Evolutionary conservation across 2,888 invertebrate genomes (phyloP), one percentile per base, ranked within the genome.

Genomic region (Brenthis hecate): DNA sequence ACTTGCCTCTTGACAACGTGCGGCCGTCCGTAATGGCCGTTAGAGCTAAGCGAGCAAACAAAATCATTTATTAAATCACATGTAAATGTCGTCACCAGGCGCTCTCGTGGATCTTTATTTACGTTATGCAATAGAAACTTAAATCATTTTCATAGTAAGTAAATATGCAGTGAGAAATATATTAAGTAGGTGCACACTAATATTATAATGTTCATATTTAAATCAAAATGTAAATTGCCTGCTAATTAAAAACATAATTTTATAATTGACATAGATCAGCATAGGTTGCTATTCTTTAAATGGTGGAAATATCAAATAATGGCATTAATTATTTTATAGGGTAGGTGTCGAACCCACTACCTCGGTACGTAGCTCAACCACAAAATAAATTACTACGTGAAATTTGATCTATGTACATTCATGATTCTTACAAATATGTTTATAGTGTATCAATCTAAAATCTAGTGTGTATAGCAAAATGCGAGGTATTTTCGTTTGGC

Each of bases 1-100:
- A 93, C 93, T 92, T 93, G 93, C 93, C 93, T 93, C 93, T 93
- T 93, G 87, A 93, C 87, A 86, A 92, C 88, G 86, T 92, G 85
- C 83, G 92, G 89, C 88, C 93, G 90, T 86, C 87, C 93, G 87
- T 93, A 93, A 92, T 91, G 85, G 88, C 93, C 93, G 91, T 93
- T 93, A 89, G 88, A 83, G 91, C 93, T 93, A 89, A 80, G 81
- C 87, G 83, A 88, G 85, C 87, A 92, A 82, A 92, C 81, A 92
- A 91, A 91, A 81, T 85, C 77, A 60, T 80, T 77, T 85, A 75
- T 79, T 77, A 77, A 73, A 74, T 75, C 56, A 74, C 72, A 71
- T 57, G 60, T 68, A 56, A 50, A n/a, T 60, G 50, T 32, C 11
- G 36, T 50, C 50, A 50, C n/a, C 13, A 50, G 28, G 16, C 60